Evolutionary conservation across 2,113 vertebrate genomes (phyloP), one percentile per base, ranked within the genome.

Genomic region (Maylandia zebra): DNA sequence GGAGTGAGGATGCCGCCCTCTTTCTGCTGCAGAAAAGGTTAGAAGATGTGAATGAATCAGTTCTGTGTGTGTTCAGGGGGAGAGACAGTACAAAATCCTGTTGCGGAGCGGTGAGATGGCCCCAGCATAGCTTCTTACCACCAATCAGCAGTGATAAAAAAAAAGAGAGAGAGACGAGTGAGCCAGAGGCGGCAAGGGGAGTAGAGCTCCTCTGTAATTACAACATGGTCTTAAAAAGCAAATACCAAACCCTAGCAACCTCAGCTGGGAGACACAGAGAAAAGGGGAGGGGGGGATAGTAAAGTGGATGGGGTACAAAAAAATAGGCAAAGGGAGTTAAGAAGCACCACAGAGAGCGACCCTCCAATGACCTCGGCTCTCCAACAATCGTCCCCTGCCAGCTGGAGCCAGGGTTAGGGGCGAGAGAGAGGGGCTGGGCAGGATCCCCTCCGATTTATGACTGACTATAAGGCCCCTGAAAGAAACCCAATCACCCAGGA

Each of bases 241-340:
- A 96, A 97, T 97, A 96, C 96, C 97, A 95, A 96, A 83, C 96
- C 96, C 94, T 96, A 90, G 96, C 96, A 97, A 97, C 97, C 94
- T 93, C 94, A 89, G 92, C 90, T 83, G 93, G 93, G 92, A 93
- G 91, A 93, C 91, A 91, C 89, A 90, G 89, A 89, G 80, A 92
- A 89, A 90, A 85, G 34, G 55, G 56, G n/a, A 89, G 83, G 19
- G 78, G 52, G 88, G 90, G 90, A 90, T 66, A 38, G 61, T n/a
- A 66, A 66, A 66, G 61, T n/a, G 61, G 34, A n/a, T n/a, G 92
- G 93, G 90, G 87, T 81, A 66, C 82, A 89, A 83, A 88, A 91
- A 91, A 92, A 91, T 90, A 93, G 89, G 90, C 92, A 90, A 92
- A 90, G 86, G 74, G 89, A 95, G 95, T 92, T 92, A 94, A 94